phyloP scores from a whole-genome alignment of 2,797 vertebrate species.

The Gouania willdenowi region DNA sequence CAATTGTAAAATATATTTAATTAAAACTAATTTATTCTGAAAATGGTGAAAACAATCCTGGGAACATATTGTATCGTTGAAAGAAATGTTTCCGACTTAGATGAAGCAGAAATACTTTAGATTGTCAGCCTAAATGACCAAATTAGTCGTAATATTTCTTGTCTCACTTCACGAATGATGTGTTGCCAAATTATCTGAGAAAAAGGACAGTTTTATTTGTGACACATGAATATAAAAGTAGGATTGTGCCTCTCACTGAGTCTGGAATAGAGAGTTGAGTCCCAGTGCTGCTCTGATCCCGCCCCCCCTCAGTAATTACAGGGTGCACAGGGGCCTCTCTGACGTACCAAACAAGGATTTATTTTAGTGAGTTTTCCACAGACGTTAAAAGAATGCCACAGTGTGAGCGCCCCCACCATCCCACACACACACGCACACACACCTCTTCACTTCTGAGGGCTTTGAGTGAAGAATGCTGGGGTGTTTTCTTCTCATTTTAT shows the following conservation, averaged over 20 bases:
- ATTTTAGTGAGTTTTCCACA: conserved; percentile 83
- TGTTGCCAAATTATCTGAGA: background rate
- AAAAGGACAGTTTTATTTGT: conserved; percentile 24
- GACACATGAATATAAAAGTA: conserved; percentile 23
- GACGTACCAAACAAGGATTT: conserved; percentile 80
- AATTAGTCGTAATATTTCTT: too few relatives aligned
- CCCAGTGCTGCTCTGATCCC: conserved; percentile 65
- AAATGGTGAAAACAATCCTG: too few relatives aligned
- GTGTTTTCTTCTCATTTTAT: too few relatives aligned
- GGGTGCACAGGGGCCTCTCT: conserved; percentile 77
- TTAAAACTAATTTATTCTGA: too few relatives aligned
- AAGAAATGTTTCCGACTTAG: too few relatives aligned
- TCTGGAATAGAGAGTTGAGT: conserved; percentile 54
- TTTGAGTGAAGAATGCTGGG: too few relatives aligned
- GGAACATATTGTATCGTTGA: too few relatives aligned
- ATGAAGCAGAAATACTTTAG: too few relatives aligned
- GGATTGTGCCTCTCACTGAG: conserved; percentile 41
- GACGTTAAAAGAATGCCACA: conserved; percentile 82
- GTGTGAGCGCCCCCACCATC: conserved; percentile 33
- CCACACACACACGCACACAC: conserved; percentile 27
- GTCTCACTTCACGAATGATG: too few relatives aligned
- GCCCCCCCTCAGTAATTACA: conserved; percentile 75
- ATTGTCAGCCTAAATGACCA: too few relatives aligned
- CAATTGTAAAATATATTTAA: too few relatives aligned
- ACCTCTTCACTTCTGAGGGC: too few relatives aligned